phyloP scores from a whole-genome alignment of 2,888 invertebrate genomes.

The Drosophila anomalipes region DNA sequence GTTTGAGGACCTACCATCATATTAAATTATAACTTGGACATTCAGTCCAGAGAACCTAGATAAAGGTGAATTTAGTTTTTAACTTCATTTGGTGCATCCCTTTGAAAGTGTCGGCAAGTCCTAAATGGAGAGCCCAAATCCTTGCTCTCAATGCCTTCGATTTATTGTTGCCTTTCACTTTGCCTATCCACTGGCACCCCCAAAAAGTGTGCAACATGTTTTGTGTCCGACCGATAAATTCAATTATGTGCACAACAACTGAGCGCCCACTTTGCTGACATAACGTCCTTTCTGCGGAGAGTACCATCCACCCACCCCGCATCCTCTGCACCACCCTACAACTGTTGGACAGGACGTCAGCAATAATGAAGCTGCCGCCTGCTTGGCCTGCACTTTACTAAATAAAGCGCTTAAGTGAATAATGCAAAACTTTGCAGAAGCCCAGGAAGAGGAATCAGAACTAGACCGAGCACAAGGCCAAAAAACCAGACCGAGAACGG shows the following conservation, averaged over 20 bases:
- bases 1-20: background rate
- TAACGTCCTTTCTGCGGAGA: background rate
- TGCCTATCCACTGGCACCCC: conserved; percentile 19
- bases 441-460: conserved; percentile 25
- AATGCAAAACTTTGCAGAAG: conserved; percentile 77
- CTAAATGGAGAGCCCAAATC: conserved; percentile 10
- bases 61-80: conserved; percentile 1
- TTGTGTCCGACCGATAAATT: conserved; percentile 71
- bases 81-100: conserved; percentile 10
- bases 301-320: background rate
- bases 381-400: conserved; percentile 61
- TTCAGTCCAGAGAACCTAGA: background rate
- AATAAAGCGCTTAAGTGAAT: conserved; percentile 81
- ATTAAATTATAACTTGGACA: background rate
- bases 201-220: conserved; percentile 57
- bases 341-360: conserved; percentile 55
- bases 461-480: conserved; percentile 5
- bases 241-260: conserved; percentile 72
- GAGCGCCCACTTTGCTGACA: conserved; percentile 40
- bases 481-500: conserved; percentile 9
- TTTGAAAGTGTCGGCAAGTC: conserved; percentile 2
- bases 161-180: conserved; percentile 27
- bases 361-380: conserved; percentile 69
- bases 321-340: conserved; percentile 4
- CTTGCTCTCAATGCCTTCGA: conserved; percentile 16